A percentile compares a stretch with the other conserved stretches of the same genome.
Evolutionary conservation across 1,140 invertebrate species (phyloP).

Genomic region (Parapsyche elsis): DNA sequence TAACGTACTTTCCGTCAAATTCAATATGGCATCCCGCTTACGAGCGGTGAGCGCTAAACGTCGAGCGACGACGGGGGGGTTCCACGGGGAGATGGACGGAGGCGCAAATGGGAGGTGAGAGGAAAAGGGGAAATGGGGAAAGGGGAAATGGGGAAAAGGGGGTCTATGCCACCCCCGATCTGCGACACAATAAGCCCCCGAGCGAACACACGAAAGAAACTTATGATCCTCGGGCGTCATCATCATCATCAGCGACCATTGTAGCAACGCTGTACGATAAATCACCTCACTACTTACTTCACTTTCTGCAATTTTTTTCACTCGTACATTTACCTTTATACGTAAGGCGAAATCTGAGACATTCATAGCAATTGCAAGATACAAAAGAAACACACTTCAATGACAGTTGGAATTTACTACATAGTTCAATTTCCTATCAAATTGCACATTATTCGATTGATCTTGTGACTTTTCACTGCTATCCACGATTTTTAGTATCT

Average conservation of each 20-base stretch:
- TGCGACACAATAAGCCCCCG: constrained; percentile 52
- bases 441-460: too few relatives aligned
- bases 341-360: not conserved
- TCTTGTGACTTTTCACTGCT: too few relatives aligned
- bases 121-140: not conserved
- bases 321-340: not conserved
- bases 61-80: not conserved
- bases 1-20: constrained; percentile 51
- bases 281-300: not conserved
- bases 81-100: not conserved
- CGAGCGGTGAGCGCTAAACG: constrained; percentile 46
- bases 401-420: too few relatives aligned
- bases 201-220: constrained; percentile 18
- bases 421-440: too few relatives aligned
- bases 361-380: too few relatives aligned
- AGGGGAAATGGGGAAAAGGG: constrained; percentile 6
- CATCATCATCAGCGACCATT: constrained; percentile 22
- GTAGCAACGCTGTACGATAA: constrained; percentile 20
- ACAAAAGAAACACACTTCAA: too few relatives aligned
- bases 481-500: not conserved
- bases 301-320: not conserved
- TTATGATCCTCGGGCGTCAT: constrained; percentile 5
- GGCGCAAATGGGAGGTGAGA: not conserved
- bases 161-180: constrained; percentile 40
- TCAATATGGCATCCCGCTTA: constrained; percentile 48